Base-by-base conservation (phyloP, 1,140 invertebrate species). In the Harpegnathos saltator region DNA sequence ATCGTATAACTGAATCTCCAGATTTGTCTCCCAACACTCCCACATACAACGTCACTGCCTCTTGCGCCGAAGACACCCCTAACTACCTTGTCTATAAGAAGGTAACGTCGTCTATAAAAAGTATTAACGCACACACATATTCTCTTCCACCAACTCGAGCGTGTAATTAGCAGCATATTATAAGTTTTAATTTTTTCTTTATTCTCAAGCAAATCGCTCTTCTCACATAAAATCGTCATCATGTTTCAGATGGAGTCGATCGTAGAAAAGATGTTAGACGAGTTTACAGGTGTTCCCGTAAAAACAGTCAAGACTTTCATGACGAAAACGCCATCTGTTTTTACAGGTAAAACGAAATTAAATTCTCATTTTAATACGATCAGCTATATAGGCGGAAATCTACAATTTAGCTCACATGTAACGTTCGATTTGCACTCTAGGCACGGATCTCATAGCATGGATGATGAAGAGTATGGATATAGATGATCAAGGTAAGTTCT, bases 291-390 rank as follows among this genome's bases (percentile, higher is more conserved):
- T 19, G 98, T 99, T 2, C 98, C 98, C 1, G 99, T 99, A 0
- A 96, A 97, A 89, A 99, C 99, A 2, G 99, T 99, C 4, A 99
- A 99, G 95, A 99, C 97, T 92, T 99, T 99, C 92, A 99, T 99
- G 97, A 98, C 98, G 54, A 99, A 99, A 95, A 99, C 99, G 88
- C 99, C 99, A 33, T 99, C 98, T 74, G 97, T 98, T 72, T 98
- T 98, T 92, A 98, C 97, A 83, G 97, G 98, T 97, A 95, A 90
- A 85, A 59, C 44, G 0, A 59, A 29, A 26, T 22, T 63, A 72
- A 73, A 58, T 61, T 72, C 14, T 9, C 29, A 17, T 54, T 24
- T 48, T 54, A 50, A 58, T 58, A 59, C 26, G 44, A 3, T 4
- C 17, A 19, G 24, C 33, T 12, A 62, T 62, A 78, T 62, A 1